Percentiles rank a stretch among this genome's conserved stretches.
These are phyloP conservation scores for Mesorhabditis sp. DNA, from an alignment of 2,888 invertebrate species.

Conservation along the genomic window DNA sequence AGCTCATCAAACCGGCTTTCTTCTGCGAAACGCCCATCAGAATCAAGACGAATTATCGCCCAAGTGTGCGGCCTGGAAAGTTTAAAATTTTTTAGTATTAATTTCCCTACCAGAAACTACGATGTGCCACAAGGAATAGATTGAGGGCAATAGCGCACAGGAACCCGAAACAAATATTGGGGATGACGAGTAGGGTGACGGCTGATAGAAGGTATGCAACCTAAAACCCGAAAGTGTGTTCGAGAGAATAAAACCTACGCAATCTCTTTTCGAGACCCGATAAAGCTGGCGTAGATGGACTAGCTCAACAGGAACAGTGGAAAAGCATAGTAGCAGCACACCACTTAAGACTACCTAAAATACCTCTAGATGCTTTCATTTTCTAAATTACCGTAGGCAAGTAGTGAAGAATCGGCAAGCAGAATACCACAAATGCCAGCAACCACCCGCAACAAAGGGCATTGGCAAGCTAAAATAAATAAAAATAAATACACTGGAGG, in stretches of 20 bases:
- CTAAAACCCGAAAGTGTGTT: background rate
- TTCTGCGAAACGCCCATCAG: conserved; percentile 1
- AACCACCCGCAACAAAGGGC: background rate
- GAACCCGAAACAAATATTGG: conserved; percentile 29
- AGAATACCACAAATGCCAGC: background rate
- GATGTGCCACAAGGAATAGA: conserved; percentile 21
- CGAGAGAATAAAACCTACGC: background rate
- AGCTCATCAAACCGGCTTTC: background rate
- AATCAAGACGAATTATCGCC: background rate
- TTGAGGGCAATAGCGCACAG: conserved; percentile 22
- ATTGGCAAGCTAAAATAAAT: background rate
- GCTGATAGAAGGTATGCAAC: background rate
- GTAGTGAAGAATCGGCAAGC: background rate
- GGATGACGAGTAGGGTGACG: conserved; percentile 15
- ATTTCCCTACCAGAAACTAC: background rate
- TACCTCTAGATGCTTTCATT: background rate
- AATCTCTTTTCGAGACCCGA: conserved; percentile 1
- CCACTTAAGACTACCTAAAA: conserved; percentile 1
- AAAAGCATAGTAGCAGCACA: background rate
- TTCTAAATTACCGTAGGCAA: background rate
- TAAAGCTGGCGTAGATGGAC: background rate
- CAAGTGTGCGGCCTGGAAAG: background rate
- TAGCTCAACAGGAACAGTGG: background rate
- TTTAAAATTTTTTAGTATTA: background rate
- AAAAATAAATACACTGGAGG: background rate